phyloP scores from a whole-genome alignment of 2,113 vertebrate species.

The Myrmecobius fasciatus region DNA sequence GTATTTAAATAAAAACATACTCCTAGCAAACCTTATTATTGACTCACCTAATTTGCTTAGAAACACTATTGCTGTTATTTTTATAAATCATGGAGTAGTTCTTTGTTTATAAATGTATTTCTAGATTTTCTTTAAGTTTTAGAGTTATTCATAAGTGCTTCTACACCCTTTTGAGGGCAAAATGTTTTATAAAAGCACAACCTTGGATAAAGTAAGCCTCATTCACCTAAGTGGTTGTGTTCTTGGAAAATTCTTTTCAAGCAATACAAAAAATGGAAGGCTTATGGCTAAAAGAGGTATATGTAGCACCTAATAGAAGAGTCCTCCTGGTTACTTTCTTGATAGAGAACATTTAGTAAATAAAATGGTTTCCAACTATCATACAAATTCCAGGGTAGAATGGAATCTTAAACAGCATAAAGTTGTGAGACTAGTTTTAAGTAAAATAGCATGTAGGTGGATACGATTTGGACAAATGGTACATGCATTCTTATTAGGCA shows the following conservation, averaged over 20 bases:
- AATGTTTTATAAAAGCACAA: conserved; percentile 47
- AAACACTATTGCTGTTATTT: conserved; percentile 26
- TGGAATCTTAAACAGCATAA: neutral
- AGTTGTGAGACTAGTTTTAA: neutral
- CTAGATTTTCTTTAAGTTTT: neutral
- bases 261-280: conserved; percentile 10
- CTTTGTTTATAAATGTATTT: conserved; percentile 17
- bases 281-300: conserved; percentile 29
- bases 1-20: conserved; percentile 3
- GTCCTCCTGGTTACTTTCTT: neutral
- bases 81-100: conserved; percentile 30
- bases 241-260: neutral
- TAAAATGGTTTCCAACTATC: neutral
- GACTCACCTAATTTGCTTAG: neutral
- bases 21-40: neutral
- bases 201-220: neutral
- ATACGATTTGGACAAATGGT: neutral
- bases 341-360: neutral
- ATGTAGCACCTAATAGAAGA: neutral
- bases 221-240: neutral
- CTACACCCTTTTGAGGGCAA: neutral
- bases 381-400: neutral
- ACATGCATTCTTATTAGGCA: neutral
- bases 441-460: neutral
- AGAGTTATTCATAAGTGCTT: neutral